phyloP scores from a whole-genome alignment of 37 sponge, comb jelly and placozoan genomes.

The Agelas oroides region DNA sequence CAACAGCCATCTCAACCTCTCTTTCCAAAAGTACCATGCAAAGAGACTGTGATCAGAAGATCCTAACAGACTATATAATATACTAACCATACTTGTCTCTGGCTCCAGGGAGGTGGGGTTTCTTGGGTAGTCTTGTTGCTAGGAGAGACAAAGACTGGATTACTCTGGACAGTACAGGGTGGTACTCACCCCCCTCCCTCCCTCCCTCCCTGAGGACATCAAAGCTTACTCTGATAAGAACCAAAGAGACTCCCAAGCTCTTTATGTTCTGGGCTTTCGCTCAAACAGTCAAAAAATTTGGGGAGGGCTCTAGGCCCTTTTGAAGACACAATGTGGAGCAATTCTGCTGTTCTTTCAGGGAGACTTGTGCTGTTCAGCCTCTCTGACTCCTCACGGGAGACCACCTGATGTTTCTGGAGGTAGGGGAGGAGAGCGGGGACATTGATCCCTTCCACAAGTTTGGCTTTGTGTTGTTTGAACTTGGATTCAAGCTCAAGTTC shows the following conservation, averaged over 20 bases:
- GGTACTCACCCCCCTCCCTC: too few relatives aligned
- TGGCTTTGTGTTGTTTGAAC: conserved; percentile 10
- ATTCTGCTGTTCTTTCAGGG: background rate
- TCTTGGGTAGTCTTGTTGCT: too few relatives aligned
- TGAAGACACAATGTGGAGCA: background rate
- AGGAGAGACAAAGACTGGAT: too few relatives aligned
- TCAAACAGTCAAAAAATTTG: conserved; percentile 35
- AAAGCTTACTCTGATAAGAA: background rate
- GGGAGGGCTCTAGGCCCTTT: conserved; percentile 9
- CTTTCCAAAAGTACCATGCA: too few relatives aligned
- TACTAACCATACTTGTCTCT: background rate
- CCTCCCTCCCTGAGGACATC: background rate
- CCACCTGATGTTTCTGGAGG: conserved; percentile 26
- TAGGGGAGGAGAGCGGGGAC: conserved; percentile 13
- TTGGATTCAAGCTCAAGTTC: background rate
- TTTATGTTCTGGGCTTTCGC: conserved; percentile 18
- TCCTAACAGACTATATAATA: too few relatives aligned
- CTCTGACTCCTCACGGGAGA: conserved; percentile 9
- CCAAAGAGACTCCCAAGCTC: background rate
- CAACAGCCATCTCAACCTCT: too few relatives aligned
- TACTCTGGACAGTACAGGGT: too few relatives aligned
- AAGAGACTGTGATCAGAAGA: too few relatives aligned
- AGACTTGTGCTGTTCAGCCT: background rate
- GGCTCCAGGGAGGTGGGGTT: too few relatives aligned
- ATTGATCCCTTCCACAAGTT: background rate